Evolutionary conservation across 2,888 invertebrate species (phyloP).

Genomic region (Serrognathus titanus): DNA sequence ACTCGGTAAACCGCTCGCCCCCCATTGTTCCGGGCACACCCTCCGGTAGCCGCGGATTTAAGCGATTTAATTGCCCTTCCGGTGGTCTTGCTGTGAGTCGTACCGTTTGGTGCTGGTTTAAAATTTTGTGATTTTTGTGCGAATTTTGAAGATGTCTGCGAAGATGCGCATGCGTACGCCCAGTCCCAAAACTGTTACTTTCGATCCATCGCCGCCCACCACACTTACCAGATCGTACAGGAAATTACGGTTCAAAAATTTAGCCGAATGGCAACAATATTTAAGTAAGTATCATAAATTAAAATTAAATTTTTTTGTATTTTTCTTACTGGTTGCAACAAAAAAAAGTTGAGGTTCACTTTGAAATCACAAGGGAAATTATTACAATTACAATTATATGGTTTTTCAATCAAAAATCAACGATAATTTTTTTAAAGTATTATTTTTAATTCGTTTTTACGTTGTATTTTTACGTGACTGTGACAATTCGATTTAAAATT

Average conservation of each 20-base stretch:
- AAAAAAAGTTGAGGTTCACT: too few species aligned
- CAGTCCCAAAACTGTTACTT: conserved; percentile 63
- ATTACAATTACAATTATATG: too few species aligned
- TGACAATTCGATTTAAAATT: too few species aligned
- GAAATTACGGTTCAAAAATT: conserved; percentile 38
- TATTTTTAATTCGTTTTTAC: too few species aligned
- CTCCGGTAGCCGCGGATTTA: neutral
- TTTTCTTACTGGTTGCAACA: too few species aligned
- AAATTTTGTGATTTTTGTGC: neutral
- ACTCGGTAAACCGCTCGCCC: neutral
- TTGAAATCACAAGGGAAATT: too few species aligned
- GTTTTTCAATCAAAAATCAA: too few species aligned
- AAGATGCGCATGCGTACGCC: conserved; percentile 63
- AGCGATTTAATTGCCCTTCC: too few species aligned
- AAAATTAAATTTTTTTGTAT: too few species aligned
- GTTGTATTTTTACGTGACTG: too few species aligned
- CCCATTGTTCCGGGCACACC: conserved; percentile 2
- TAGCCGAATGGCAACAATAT: conserved; percentile 52
- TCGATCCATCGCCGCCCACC: conserved; percentile 60
- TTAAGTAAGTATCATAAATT: conserved; percentile 51
- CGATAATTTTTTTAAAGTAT: too few species aligned
- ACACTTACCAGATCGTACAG: conserved; percentile 52
- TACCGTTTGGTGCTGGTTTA: neutral
- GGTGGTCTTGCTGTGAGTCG: neutral
- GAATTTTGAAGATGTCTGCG: conserved; percentile 16